Base-by-base conservation (phyloP, 1,140 invertebrate genomes). In the Aradophagus sp. region DNA sequence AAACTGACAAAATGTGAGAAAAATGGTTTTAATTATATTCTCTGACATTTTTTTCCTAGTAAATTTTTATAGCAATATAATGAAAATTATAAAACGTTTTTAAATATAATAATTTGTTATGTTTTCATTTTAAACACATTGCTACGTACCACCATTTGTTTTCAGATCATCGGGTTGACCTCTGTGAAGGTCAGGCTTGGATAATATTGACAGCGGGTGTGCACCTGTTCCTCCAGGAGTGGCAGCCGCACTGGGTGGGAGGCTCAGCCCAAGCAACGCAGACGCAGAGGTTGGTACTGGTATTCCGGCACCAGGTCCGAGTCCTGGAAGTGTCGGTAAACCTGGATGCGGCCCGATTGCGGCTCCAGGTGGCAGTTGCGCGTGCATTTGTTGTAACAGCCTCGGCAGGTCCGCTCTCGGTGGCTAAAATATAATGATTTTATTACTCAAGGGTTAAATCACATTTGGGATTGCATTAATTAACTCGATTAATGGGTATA, bases 361-460 rank as follows among this genome's bases (percentile, higher is more conserved):
- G 2, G 92, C 91, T 70, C 92, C 91, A 1, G 87, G 86, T 13
- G 93, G 93, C 61, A 96, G 78, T 82, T 96, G 93, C 78, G 95
- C 94, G 77, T 97, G 95, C 93, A 97, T 95, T 86, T 96, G 94
- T 84, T 95, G 94, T 80, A 93, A 81, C 70, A 93, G 77, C 80
- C 92, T 87, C 1, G 91, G 92, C 41, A 93, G 80, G 79, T 93
- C 92, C 20, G 92, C 90, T 77, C 92, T 88, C 82, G 93, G 91
- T 90, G 92, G 91, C 91, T 93, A 87, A 19, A 89, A 88, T 34
- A 17, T 27, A 45, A 48, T 10, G 2, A 29, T 6, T n/a, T 29
- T 10, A 29, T 29, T 5, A 29, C 27, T 10, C 7, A n/a, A 29
- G 2, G 11, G 6, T 29, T n/a, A 23, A 23, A n/a, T n/a, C n/a